Evolutionary conservation across 2,797 vertebrate genomes (phyloP), one percentile per base, ranked within the genome.

Genomic region (Florisuga fusca): DNA sequence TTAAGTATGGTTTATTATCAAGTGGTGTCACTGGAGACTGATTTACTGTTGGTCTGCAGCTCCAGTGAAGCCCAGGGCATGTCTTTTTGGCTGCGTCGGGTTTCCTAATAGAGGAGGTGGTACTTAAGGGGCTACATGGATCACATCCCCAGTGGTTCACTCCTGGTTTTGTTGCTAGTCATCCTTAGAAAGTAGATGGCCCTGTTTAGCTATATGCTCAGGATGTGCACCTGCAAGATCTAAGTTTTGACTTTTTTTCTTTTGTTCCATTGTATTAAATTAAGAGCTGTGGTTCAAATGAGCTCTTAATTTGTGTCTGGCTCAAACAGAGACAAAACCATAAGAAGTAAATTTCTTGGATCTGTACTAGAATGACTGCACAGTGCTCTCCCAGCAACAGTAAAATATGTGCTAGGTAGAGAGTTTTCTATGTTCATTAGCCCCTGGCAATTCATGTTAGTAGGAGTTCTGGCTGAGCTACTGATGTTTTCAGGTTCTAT

Each of bases 401-500:
- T 94, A 93, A 96, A 97, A 94, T 94, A 86, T 72, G 72, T 87
- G 89, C 92, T 96, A 94, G 90, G 53, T 95, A 80, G 89, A 96
- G 94, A 93, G 74, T 61, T 90, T 90, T 94, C 83, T 67, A 7
- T 82, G 91, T 87, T 97, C 94, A 53, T 93, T 97, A 97, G 96
- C 96, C 97, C 72, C 66, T 97, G 97, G 97, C 97, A 97, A 87
- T 97, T 78, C 22, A 29, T 93, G 72, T 96, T 96, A 96, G 92
- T 92, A 88, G 55, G 90, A 66, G 85, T 96, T 97, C 96, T 97
- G 97, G 93, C 97, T 94, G 91, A 85, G 84, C 87, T 94, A 88
- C 84, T 81, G 21, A 54, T 97, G 88, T 96, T 96, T 97, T 96
- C 64, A 22, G 54, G 51, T 97, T 96, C 84, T 93, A 3, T 97